Base-by-base conservation (phyloP, 2,113 vertebrate genomes). In the Zosterops japonicus region DNA sequence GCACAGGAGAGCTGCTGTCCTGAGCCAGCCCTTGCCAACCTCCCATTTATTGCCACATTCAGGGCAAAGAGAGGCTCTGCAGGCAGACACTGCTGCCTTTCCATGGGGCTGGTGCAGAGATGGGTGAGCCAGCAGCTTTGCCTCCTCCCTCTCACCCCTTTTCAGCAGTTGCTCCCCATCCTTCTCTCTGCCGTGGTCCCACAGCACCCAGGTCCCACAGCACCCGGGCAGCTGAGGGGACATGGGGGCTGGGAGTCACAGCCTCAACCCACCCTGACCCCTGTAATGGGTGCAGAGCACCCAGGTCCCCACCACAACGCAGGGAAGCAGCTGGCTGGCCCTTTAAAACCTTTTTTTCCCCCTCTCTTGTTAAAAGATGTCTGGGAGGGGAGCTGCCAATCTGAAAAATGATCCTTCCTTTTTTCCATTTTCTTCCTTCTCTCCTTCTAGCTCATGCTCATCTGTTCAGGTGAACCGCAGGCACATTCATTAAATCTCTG, bases 381-480 rank as follows among this genome's bases (percentile, higher is more conserved):
- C 96, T 96, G 96, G 92, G 64, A 97, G 97, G 96, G 96, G 95
- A 96, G 79, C 96, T 97, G 97, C 96, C 97, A 97, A 94, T 96
- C 96, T 97, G 97, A 97, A 97, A 97, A 97, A 97, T 97, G 97
- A 97, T 97, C 95, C 95, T 94, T 95, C 89, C 96, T 95, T 93
- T 96, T 96, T 96, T 92, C 95, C 92, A 96, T 97, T 97, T 97
- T 96, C 96, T 97, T 92, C 96, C 83, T 96, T 92, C 97, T 97
- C 95, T 95, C 96, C 95, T 97, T 94, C 95, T 71, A 95, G 96
- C 96, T 95, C 4, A 50, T 94, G 95, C 96, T 97, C 97, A 97
- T 97, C 97, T 97, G 97, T 97, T 97, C 96, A 97, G 97, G 96
- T 97, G 95, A 96, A 96, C 96, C 94, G 74, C 95, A 96, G 97